A percentile compares a stretch with the other conserved stretches of the same genome.
These are phyloP conservation scores for Saccostrea glomerata DNA, from an alignment of 1,140 invertebrate species.

Conservation along the genomic window DNA sequence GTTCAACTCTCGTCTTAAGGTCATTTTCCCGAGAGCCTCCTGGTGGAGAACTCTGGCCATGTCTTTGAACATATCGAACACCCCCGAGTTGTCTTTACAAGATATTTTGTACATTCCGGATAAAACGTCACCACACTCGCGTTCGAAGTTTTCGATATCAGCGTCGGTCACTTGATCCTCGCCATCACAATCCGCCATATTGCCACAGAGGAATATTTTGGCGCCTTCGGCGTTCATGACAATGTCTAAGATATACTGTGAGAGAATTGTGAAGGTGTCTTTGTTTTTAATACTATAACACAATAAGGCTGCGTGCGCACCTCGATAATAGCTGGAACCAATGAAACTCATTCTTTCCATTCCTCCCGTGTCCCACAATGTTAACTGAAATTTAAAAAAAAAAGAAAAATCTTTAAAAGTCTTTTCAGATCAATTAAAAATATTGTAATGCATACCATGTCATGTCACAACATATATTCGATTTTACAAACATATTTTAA, in stretches of 20 bases:
- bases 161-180: constrained; percentile 88
- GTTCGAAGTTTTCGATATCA: constrained; percentile 94
- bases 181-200: constrained; percentile 69
- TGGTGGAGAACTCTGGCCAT: constrained; percentile 83
- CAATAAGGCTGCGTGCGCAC: constrained; percentile 73
- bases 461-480: no score
- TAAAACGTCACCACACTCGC: constrained; percentile 94
- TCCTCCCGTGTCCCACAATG: constrained; percentile 77
- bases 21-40: constrained; percentile 69
- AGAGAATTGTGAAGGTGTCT: constrained; percentile 74
- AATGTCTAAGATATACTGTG: constrained; percentile 75
- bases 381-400: constrained; percentile 68
- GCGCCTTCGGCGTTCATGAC: constrained; percentile 76
- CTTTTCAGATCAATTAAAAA: no score
- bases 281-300: constrained; percentile 89
- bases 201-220: constrained; percentile 75
- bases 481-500: no score
- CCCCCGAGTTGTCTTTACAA: constrained; percentile 91
- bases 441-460: no score
- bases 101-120: constrained; percentile 93
- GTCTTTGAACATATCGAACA: constrained; percentile 94
- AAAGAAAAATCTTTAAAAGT: background rate
- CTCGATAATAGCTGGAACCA: constrained; percentile 75
- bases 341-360: constrained; percentile 77
- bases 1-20: constrained; percentile 68